Evolutionary conservation across 2,797 vertebrate species (phyloP), one percentile per base, ranked within the genome.

Genomic region (Scolopax bukidnonensis): DNA sequence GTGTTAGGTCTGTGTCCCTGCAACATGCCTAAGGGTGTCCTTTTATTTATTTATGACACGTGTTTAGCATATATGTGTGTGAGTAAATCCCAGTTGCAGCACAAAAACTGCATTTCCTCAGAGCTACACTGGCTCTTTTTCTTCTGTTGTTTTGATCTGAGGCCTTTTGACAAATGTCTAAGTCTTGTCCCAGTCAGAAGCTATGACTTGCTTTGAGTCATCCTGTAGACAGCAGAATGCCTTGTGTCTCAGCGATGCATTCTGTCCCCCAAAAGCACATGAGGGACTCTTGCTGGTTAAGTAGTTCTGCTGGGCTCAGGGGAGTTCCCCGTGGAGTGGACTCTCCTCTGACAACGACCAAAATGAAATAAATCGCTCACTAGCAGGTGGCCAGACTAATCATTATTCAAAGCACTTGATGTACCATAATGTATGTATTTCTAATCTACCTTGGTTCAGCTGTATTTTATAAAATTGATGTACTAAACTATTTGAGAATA

Each of bases 391-490:
- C 85, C 89, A 87, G 91, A 73, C 90, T 91, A 97, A 89, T 85
- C 51, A 45, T 89, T 96, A 73, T 90, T 97, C 79, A 95, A 94
- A 97, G 91, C 92, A 96, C 95, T 97, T 96, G 96, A 87, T 98
- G 97, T 98, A 98, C 89, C 79, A 97, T 98, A 98, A 90, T 98
- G 96, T 98, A 95, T 96, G 97, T 97, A 97, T 98, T 98, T 98
- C 94, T 97, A 95, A 86, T 82, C 68, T 97, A 96, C 86, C 64
- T 97, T 96, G 92, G 93, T 97, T 96, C 77, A 96, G 65, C 71
- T 97, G 93, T 96, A 87, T 98, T 98, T 98, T 98, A 97, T 98
- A 98, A 97, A 84, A 95, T 68, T 86, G 78, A 95, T 92, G 92
- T 97, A 95, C 97, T 98, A 97, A 97, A 92, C 87, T 96, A 57